Conservation (phyloP, 2,113 vertebrate genomes). For the Nannospalax galili region DNA sequence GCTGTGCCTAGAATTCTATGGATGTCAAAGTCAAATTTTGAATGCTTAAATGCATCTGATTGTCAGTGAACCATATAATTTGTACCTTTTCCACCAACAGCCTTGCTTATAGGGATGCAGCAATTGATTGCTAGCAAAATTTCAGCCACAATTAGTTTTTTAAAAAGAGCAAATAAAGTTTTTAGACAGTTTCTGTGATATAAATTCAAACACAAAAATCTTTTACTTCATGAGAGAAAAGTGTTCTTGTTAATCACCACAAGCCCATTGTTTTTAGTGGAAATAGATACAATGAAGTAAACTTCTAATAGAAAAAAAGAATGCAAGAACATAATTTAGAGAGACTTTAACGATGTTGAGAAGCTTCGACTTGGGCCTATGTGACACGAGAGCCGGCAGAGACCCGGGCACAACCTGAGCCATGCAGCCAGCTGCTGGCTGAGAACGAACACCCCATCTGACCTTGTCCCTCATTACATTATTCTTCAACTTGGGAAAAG, state of each 20-base stretch:
- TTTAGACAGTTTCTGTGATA: background rate
- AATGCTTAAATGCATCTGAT: background rate
- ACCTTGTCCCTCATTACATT: background rate
- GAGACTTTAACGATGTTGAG: background rate
- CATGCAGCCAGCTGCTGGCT: rapidly evolving
- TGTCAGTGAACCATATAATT: background rate
- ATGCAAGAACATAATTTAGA: background rate
- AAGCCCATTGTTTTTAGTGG: background rate
- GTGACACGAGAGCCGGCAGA: background rate
- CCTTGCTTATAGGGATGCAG: background rate
- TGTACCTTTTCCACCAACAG: background rate
- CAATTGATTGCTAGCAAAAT: background rate
- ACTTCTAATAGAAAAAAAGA: background rate
- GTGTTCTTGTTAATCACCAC: background rate
- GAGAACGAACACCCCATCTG: background rate
- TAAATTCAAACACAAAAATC: background rate
- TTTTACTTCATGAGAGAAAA: background rate
- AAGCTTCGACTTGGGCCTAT: background rate
- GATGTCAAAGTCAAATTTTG: background rate
- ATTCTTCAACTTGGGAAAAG: background rate
- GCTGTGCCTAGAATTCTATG: background rate
- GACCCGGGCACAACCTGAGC: rapidly evolving
- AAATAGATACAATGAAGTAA: background rate
- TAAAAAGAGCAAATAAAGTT: background rate
- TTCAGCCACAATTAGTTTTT: background rate